phyloP scores from a whole-genome alignment of 2,797 vertebrate species.

The Cynopterus sphinx region DNA sequence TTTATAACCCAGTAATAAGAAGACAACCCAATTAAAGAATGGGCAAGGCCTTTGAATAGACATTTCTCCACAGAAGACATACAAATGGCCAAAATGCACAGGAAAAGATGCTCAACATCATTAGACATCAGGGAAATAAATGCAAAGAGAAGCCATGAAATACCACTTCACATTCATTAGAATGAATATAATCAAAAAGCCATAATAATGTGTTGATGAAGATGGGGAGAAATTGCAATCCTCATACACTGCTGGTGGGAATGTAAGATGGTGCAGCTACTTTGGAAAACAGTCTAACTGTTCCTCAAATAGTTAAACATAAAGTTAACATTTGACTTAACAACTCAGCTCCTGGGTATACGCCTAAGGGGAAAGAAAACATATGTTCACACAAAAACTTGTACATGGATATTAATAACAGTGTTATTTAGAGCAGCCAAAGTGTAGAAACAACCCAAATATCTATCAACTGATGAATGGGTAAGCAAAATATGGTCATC shows the following conservation, averaged over 20 bases:
- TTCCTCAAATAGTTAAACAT: background rate
- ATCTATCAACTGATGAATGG: background rate
- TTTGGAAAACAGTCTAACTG: background rate
- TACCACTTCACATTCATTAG: background rate
- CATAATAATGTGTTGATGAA: background rate
- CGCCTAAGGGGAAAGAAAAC: background rate
- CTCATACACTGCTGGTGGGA: background rate
- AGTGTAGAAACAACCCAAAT: background rate
- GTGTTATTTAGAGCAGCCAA: background rate
- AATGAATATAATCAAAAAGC: background rate
- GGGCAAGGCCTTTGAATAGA: background rate
- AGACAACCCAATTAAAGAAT: background rate
- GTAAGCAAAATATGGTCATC: background rate
- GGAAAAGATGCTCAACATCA: background rate
- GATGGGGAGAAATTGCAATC: background rate
- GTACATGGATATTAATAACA: background rate
- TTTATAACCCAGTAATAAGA: background rate
- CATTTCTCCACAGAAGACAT: background rate
- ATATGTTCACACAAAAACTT: background rate
- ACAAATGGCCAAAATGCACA: background rate
- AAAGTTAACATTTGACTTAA: background rate
- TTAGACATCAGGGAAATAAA: background rate
- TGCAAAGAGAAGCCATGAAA: background rate
- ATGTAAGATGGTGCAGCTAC: background rate
- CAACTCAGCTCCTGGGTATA: background rate